Evolutionary conservation across 2,888 invertebrate species (phyloP), one percentile per base, ranked within the genome.

Genomic region (Drosophila atripex): DNA sequence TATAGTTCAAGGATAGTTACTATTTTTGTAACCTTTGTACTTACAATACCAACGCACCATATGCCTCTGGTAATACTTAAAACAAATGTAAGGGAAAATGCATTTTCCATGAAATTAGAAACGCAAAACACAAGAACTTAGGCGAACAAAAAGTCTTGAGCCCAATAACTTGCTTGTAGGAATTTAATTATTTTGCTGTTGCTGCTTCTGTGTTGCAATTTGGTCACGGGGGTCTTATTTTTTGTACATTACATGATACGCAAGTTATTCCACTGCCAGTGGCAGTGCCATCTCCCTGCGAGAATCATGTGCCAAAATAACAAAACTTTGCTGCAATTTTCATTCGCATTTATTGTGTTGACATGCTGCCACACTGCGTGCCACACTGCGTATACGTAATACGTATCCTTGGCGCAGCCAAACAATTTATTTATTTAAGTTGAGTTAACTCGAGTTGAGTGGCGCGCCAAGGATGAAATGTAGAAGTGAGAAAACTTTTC

Each of bases 161-260:
- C 64, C 64, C 76, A 54, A 66, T 66, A 84, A 82, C 73, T 85
- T 82, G 82, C 59, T 63, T 57, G 65, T 46, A 70, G 87, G 82
- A 82, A 83, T 83, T 83, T 83, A 83, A 83, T 83, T 83, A 83
- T 86, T 83, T 80, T 80, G 69, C 85, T 71, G 76, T n/a, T 16
- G 25, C 32, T 45, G 39, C 46, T 30, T 47, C 46, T 47, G 47
- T 61, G 60, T 18, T 43, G 39, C 69, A 85, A 60, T 70, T 76
- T 76, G 75, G 64, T 63, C 75, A 78, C 73, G 75, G 73, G 76
- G 73, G 71, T 61, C 59, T 73, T 78, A 82, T 82, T 84, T 86
- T 82, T 82, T 84, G 77, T 75, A 71, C 85, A 82, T 82, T 83
- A 84, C 71, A 80, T 66, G 71, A 74, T 59, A 63, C 65, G 56